Conservation (phyloP, 2,797 vertebrate species). For the Gymnoscopelus microlampas region DNA sequence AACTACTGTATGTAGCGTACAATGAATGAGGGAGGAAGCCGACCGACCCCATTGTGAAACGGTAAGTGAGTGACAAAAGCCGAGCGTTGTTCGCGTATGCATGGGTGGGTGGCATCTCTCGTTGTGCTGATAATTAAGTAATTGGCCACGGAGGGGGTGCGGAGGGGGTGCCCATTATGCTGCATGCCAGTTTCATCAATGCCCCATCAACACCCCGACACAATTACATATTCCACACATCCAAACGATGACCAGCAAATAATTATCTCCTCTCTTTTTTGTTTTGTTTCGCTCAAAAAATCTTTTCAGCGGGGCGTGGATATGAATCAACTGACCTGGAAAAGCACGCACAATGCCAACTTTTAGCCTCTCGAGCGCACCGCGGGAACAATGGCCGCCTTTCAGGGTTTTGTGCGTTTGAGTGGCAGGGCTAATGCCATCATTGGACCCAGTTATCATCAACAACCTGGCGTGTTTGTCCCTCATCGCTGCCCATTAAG, state of each 20-base stretch:
- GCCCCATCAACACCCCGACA: conserved; percentile 33
- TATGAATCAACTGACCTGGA: conserved; percentile 72
- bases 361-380: conserved; percentile 63
- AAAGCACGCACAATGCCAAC: conserved; percentile 69
- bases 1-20: too few species aligned
- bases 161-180: neutral
- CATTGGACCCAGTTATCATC: conserved; percentile 34
- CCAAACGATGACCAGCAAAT: conserved; percentile 29
- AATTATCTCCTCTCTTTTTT: conserved; percentile 43
- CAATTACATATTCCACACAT: conserved; percentile 32
- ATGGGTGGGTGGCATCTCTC: conserved; percentile 27
- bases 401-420: conserved; percentile 44
- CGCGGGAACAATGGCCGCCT: conserved; percentile 61
- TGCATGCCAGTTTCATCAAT: conserved; percentile 25
- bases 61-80: too few species aligned
- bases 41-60: too few species aligned
- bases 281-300: conserved; percentile 35
- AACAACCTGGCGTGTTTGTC: conserved; percentile 42
- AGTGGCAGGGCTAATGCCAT: conserved; percentile 30
- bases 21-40: too few species aligned
- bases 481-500: conserved; percentile 24
- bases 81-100: neutral
- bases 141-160: conserved; percentile 53
- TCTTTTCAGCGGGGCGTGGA: conserved; percentile 46
- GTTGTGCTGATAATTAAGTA: conserved; percentile 56